Evolutionary conservation across 2,113 vertebrate genomes (phyloP), one percentile per base, ranked within the genome.

Genomic region (Malaclemys terrapin): DNA sequence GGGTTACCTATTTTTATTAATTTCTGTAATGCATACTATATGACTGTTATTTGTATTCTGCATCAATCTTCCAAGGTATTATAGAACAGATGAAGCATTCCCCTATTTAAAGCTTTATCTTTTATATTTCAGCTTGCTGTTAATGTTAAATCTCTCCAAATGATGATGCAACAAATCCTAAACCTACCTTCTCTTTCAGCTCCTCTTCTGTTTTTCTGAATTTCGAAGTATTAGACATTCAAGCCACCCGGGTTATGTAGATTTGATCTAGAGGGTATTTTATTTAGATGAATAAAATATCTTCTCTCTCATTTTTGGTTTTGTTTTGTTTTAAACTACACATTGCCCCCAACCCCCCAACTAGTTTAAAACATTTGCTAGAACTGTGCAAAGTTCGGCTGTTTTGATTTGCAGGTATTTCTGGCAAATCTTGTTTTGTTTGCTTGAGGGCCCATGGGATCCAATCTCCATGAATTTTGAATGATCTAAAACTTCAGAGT

Each of bases 381-480:
- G 87, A 94, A 49, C 82, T 0, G 0, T 53, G 22, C 45, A 45
- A 54, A 82, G 54, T 75, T 94, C 90, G 47, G 82, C 90, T 94
- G 50, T 93, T 93, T 95, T 84, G 83, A 3, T 90, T 97, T 89
- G 42, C 59, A 93, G 89, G 69, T 93, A 94, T 91, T 93, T 82
- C 93, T 93, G 93, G 93, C 94, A 91, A 94, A 95, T 93, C 88
- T 50, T 92, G 17, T 94, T 94, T 78, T 94, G 93, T 93, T 91
- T 96, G 92, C 92, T 94, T 87, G 94, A 83, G 1, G 42, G 91
- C 95, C 96, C 91, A 86, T 93, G 93, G 95, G 96, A 94, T 96
- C 92, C 96, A 96, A 93, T 93, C 93, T 93, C 95, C 94, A 94
- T 94, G 91, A 97, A 97, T 95, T 97, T 96, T 96, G 92, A 90